A percentile compares a stretch with the other conserved stretches of the same genome.
Conservation (phyloP, 2,797 vertebrate genomes). For the Oreochromis grahami region DNA sequence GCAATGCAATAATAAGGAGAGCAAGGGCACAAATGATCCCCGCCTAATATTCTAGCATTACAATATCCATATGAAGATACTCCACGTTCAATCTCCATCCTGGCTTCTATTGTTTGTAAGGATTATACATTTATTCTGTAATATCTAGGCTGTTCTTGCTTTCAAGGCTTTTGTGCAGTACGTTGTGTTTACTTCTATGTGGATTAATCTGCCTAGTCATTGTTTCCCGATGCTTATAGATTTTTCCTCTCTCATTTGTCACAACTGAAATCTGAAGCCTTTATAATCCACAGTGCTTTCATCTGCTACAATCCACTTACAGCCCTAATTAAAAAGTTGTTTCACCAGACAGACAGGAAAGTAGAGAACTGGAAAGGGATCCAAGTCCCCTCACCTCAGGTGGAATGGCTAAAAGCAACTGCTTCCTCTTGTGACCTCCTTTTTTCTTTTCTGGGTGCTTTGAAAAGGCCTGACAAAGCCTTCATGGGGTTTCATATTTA, state of each 20-base stretch:
- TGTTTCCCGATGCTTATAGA: constrained; percentile 45
- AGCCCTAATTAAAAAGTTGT: constrained; percentile 36
- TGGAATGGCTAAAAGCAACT: constrained; percentile 22
- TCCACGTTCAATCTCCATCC: background rate
- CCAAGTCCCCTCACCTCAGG: background rate
- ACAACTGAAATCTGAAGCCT: constrained; percentile 40
- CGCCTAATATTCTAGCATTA: background rate
- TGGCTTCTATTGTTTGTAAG: background rate
- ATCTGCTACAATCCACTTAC: constrained; percentile 39
- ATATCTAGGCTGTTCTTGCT: constrained; percentile 8
- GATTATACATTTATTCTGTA: constrained; percentile 5
- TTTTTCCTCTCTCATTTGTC: constrained; percentile 38
- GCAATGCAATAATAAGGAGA: background rate
- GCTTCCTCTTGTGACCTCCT: background rate
- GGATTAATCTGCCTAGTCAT: constrained; percentile 54
- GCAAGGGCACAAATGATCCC: background rate
- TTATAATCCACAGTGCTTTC: constrained; percentile 28
- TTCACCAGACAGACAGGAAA: background rate
- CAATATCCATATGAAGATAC: background rate
- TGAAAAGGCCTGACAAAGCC: constrained; percentile 31
- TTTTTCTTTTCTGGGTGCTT: constrained; percentile 4
- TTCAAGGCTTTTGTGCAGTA: constrained; percentile 44
- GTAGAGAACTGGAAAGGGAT: background rate
- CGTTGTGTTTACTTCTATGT: constrained; percentile 52
- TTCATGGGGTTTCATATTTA: constrained; percentile 24